These are phyloP conservation scores for Drosophila busckii DNA, from an alignment of 1,140 invertebrate genomes.

Conservation along the genomic window DNA sequence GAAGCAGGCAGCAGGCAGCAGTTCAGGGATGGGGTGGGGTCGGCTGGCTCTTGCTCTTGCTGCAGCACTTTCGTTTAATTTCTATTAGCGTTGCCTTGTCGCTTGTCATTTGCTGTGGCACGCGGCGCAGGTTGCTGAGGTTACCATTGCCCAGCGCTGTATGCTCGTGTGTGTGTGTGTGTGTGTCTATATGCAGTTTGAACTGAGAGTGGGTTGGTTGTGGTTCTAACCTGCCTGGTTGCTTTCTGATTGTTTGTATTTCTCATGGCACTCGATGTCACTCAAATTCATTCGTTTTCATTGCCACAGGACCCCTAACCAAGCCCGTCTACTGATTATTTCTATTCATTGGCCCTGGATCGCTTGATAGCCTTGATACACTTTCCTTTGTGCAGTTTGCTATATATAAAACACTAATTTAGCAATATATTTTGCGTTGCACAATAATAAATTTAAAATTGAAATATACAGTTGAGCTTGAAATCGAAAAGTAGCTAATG, in stretches of 20 bases:
- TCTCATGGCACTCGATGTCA: slow-evolving; percentile 74
- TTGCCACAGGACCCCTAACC: slow-evolving; percentile 18
- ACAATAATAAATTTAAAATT: too few relatives aligned
- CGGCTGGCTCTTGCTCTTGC: neutral
- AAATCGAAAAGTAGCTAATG: too few relatives aligned
- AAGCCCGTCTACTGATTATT: too few relatives aligned
- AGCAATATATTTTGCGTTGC: too few relatives aligned
- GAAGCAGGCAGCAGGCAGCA: slow-evolving; percentile 1
- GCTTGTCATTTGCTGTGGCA: slow-evolving; percentile 65
- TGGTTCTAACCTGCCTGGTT: slow-evolving; percentile 24
- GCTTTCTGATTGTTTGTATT: slow-evolving; percentile 62
- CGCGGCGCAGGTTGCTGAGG: slow-evolving; percentile 70
- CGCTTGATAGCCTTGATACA: too few relatives aligned
- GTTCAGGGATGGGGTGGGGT: slow-evolving; percentile 30
- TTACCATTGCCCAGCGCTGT: slow-evolving; percentile 41
- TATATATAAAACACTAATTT: too few relatives aligned
- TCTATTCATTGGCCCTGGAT: too few relatives aligned
- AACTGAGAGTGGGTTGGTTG: neutral
- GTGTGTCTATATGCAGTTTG: neutral
- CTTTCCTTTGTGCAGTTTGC: too few relatives aligned
- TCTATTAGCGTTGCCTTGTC: slow-evolving; percentile 63
- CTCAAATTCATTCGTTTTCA: slow-evolving; percentile 60
- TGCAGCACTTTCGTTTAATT: slow-evolving; percentile 68
- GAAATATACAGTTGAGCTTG: too few relatives aligned
- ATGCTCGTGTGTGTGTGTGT: slow-evolving; percentile 3